These are phyloP conservation scores for Falco novaeseelandiae DNA, from an alignment of 2,797 vertebrate species.

Conservation along the genomic window DNA sequence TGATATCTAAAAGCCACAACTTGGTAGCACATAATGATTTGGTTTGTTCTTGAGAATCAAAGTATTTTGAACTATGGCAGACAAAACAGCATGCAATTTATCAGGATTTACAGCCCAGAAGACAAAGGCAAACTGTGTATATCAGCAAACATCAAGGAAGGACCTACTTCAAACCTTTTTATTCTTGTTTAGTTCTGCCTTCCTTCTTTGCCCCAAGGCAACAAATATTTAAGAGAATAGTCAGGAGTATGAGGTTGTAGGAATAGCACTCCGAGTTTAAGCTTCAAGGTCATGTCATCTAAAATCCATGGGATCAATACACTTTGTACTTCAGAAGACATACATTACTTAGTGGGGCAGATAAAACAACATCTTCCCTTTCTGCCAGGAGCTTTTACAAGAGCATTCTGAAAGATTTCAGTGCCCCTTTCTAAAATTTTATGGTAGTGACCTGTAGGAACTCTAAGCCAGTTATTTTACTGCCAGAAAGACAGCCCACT, in stretches of 20 bases:
- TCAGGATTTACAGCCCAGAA: neutral
- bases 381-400: neutral
- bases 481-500: neutral
- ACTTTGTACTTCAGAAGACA: neutral
- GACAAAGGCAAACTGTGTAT: neutral
- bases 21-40: neutral
- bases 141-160: neutral
- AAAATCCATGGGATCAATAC: constrained; percentile 43
- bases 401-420: neutral
- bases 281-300: constrained; percentile 9
- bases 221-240: neutral
- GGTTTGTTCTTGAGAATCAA: neutral
- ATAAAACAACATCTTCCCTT: neutral
- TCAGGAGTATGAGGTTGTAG: neutral
- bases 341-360: neutral
- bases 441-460: neutral
- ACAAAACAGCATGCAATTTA: neutral
- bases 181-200: neutral
- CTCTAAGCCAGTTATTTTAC: neutral
- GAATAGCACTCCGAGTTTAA: neutral
- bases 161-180: neutral
- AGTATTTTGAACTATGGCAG: neutral
- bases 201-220: neutral
- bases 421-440: neutral
- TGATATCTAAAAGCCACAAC: neutral